Percentiles rank a stretch among this genome's conserved stretches.
phyloP scores from a whole-genome alignment of 2,888 invertebrate genomes.

The Oligia fasciuncula region DNA sequence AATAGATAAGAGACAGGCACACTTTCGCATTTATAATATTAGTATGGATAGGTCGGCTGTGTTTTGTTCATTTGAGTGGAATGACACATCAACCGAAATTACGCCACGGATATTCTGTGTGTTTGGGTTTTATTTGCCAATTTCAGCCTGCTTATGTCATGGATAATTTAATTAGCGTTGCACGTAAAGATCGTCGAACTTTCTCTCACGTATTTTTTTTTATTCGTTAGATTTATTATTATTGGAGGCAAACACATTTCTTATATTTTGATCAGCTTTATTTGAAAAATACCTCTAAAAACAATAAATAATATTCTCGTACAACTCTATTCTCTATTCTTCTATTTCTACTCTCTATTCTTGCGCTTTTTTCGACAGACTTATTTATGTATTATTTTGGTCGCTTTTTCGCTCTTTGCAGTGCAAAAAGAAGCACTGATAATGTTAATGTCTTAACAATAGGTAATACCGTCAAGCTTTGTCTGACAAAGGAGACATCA shows the following conservation, averaged over 20 bases:
- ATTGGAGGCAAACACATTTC: neutral
- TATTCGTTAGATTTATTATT: neutral
- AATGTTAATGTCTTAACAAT: neutral
- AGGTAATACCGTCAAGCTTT: neutral
- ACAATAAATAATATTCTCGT: neutral
- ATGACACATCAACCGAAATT: neutral
- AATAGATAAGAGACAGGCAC: too few species aligned
- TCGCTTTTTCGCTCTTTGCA: neutral
- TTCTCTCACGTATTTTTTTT: neutral
- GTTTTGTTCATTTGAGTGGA: neutral
- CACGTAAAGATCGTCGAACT: neutral
- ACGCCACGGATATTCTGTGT: neutral
- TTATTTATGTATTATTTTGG: neutral
- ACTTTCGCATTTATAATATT: too few species aligned
- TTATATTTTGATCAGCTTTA: neutral
- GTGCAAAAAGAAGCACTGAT: neutral
- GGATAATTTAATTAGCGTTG: neutral
- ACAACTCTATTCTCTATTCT: neutral
- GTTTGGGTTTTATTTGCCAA: neutral
- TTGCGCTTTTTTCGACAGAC: neutral
- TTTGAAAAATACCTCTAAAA: neutral
- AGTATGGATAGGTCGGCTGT: too few species aligned
- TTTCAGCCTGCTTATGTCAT: neutral
- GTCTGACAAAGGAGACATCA: neutral
- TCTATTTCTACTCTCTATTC: too few species aligned